Base-by-base conservation (phyloP, 2,113 vertebrate genomes). In the Prolemur simus region DNA sequence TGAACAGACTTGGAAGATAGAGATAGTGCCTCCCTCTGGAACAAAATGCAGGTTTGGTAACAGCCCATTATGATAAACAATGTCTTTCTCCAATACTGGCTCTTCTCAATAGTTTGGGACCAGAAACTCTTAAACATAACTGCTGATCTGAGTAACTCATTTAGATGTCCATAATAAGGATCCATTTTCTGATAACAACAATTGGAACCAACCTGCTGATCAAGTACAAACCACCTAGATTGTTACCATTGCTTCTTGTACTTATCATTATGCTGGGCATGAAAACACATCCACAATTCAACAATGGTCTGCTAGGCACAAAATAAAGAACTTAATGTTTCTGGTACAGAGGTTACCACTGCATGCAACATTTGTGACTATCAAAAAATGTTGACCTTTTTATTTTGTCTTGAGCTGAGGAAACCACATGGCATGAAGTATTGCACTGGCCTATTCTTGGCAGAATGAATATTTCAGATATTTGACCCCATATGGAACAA, bases 391-490 rank as follows among this genome's bases (percentile, higher is more conserved):
- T 47, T 82, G 9, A 69, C 2, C 7, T 7, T 73, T 73, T 42
- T 42, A 4, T 81, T 45, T 34, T 58, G 3, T 37, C 5, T 47
- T 10, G 13, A 27, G 20, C 6, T 83, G 25, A 10, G 1, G 20
- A 69, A 58, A 9, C n/a, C 29, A 13, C 18, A n/a, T 34, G 9
- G 9, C 20, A 42, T 17, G 2, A 5, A 42, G 13, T 45, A 34
- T 32, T 56, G 12, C 1, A 39, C 11, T 56, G 20, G 20, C 1
- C 18, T 18, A 69, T 32, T 69, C 45, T 56, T 18, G 37, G 63
- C 0, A 12, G 37, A 42, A 45, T 56, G 29, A 45, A 34, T 21
- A 4, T 8, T 21, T 25, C 6, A 8, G 3, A 13, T 5, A 13
- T 45, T 18, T 42, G 39, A 21, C 11, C 9, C 13, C 20, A 34